Conservation (phyloP, 2,113 vertebrate species). For the Ginglymostoma cirratum region DNA sequence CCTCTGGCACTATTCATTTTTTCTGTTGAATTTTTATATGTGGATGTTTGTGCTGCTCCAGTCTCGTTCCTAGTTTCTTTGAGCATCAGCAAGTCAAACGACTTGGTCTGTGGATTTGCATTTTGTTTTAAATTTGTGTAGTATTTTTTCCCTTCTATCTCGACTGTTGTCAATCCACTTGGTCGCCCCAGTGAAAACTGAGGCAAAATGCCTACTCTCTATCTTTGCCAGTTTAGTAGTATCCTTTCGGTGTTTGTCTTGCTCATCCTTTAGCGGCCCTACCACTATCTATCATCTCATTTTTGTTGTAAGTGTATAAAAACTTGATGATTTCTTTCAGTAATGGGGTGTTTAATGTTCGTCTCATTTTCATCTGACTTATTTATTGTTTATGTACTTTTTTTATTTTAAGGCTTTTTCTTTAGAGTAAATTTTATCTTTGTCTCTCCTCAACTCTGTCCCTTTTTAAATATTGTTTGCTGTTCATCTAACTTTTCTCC, state of each 20-base stretch:
- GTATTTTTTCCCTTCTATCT: not conserved
- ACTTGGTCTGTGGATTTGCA: not conserved
- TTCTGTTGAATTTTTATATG: not conserved
- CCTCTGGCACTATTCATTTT: not conserved
- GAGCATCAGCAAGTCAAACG: not conserved
- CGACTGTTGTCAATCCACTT: not conserved
- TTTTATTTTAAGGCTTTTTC: not conserved
- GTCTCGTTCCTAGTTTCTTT: not conserved
- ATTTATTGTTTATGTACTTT: not conserved
- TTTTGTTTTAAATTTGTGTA: not conserved
- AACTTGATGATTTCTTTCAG: not conserved
- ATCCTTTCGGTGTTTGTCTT: not conserved
- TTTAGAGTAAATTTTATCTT: not conserved
- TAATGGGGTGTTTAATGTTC: not conserved
- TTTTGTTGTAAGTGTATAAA: not conserved
- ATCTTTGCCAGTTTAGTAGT: not conserved
- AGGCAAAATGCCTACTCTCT: not conserved
- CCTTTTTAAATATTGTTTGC: not conserved
- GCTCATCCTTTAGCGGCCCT: not conserved
- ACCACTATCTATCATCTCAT: not conserved
- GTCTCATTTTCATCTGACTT: not conserved
- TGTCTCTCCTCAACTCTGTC: not conserved
- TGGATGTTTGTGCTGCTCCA: not conserved
- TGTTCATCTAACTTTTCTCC: not conserved
- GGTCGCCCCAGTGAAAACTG: not conserved